Evolutionary conservation across 1,140 invertebrate genomes (phyloP), one percentile per base, ranked within the genome.

Genomic region (Tyrophagus putrescentiae): DNA sequence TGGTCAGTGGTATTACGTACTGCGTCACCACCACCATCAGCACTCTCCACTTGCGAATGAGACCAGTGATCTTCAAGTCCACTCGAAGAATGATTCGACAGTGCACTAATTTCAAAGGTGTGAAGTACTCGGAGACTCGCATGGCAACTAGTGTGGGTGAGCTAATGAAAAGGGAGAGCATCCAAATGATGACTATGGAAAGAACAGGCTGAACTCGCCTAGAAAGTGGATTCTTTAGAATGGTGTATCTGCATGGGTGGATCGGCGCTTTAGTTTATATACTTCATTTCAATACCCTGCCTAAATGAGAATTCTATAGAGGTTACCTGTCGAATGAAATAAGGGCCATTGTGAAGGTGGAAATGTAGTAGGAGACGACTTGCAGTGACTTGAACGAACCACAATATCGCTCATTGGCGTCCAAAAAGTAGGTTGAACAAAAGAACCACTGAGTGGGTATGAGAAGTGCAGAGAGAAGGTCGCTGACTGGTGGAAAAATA

Each of bases 271-370:
- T n/a, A n/a, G n/a, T n/a, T n/a, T n/a, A n/a, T n/a, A n/a, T n/a
- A n/a, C n/a, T n/a, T n/a, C n/a, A n/a, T n/a, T n/a, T n/a, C n/a
- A n/a, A n/a, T n/a, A n/a, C n/a, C n/a, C n/a, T n/a, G n/a, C n/a
- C n/a, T 13, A 39, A 39, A 39, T 39, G 36, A 39, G 21, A 39
- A 39, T 39, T 13, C 13, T 39, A 13, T 13, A 39, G 13, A 6
- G 31, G 65, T 60, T 76, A 75, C 27, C 76, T 64, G 65, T 79
- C 76, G 1, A 77, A 32, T 0, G 77, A 76, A 53, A 78, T 79
- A 11, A 70, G 72, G 5, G 73, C 73, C 65, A 78, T 72, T 4
- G 77, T 78, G 48, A 78, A 72, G 0, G 76, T 76, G 0, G 76
- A 78, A 7, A 76, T 76, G 64, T 77, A 79, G 3, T 57, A 57